Evolutionary conservation across 2,888 invertebrate species (phyloP).

Genomic region (Drosophila acutilabella): DNA sequence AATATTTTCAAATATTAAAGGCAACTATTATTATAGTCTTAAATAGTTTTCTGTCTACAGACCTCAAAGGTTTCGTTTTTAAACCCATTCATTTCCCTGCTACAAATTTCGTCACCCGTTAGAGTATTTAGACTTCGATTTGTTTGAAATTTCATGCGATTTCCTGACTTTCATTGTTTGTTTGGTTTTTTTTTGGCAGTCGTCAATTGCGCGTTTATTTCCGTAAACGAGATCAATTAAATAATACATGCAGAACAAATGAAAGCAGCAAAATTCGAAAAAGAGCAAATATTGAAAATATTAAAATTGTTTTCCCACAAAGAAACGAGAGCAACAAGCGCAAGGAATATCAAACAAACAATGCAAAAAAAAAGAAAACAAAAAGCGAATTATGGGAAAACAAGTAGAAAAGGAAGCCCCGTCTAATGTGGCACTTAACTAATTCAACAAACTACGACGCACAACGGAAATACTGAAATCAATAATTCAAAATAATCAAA

Average conservation of each 20-base stretch:
- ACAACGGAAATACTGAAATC: constrained; percentile 59
- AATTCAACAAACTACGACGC: constrained; percentile 78
- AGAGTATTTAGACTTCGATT: constrained; percentile 20
- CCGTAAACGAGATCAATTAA: constrained; percentile 78
- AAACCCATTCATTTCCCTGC: no score
- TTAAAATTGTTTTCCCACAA: constrained; percentile 23
- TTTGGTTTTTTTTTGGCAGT: constrained; percentile 53
- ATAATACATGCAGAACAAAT: constrained; percentile 51
- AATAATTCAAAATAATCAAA: constrained; percentile 40
- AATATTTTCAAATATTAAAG: no score
- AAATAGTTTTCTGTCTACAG: no score
- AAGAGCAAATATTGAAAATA: constrained; percentile 63
- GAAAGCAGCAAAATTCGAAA: constrained; percentile 30
- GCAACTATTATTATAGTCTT: no score
- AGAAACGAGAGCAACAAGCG: constrained; percentile 17
- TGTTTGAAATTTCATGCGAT: background rate
- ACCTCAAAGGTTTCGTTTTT: background rate
- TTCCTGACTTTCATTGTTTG: constrained; percentile 24
- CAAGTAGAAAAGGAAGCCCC: constrained; percentile 33
- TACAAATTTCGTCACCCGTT: background rate
- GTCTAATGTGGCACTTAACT: constrained; percentile 74
- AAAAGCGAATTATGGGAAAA: constrained; percentile 6
- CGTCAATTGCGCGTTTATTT: constrained; percentile 65
- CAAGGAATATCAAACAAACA: constrained; percentile 36
- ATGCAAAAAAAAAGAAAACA: constrained; percentile 33